Evolutionary conservation across 2,113 vertebrate genomes (phyloP).

Genomic region (Crocuta crocuta): DNA sequence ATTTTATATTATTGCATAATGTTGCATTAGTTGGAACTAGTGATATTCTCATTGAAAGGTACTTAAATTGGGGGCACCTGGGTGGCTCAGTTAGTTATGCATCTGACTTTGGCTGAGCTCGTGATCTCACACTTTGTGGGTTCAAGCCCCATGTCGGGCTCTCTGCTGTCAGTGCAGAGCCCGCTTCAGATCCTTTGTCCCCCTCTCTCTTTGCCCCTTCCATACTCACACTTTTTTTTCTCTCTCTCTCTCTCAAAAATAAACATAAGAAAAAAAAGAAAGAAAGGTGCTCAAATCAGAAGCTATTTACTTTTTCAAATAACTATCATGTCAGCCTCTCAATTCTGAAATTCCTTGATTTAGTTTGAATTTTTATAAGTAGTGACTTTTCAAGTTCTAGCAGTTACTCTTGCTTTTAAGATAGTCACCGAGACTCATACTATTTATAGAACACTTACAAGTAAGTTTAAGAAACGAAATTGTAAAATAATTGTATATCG

Average conservation of each 20-base stretch:
- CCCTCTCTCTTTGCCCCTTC: too few relatives aligned
- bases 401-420: slow-evolving; percentile 77
- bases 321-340: slow-evolving; percentile 66
- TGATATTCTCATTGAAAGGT: slow-evolving; percentile 6
- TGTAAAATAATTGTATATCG: not conserved
- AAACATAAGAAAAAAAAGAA: too few relatives aligned
- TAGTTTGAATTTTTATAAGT: slow-evolving; percentile 77
- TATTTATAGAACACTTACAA: slow-evolving; percentile 76
- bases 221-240: too few relatives aligned
- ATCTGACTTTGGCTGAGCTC: too few relatives aligned
- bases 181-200: too few relatives aligned
- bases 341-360: slow-evolving; percentile 78
- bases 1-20: not conserved
- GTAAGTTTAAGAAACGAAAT: slow-evolving; percentile 49
- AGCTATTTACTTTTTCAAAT: slow-evolving; percentile 73
- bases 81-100: too few relatives aligned
- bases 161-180: too few relatives aligned
- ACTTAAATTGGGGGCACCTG: not conserved
- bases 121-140: too few relatives aligned
- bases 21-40: not conserved
- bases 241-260: too few relatives aligned
- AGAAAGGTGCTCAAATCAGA: slow-evolving; percentile 23
- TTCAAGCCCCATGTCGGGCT: too few relatives aligned
- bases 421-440: slow-evolving; percentile 74
- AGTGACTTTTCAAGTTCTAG: slow-evolving; percentile 51